Evolutionary conservation across 2,797 vertebrate genomes (phyloP).

Genomic region (Anas georgica): DNA sequence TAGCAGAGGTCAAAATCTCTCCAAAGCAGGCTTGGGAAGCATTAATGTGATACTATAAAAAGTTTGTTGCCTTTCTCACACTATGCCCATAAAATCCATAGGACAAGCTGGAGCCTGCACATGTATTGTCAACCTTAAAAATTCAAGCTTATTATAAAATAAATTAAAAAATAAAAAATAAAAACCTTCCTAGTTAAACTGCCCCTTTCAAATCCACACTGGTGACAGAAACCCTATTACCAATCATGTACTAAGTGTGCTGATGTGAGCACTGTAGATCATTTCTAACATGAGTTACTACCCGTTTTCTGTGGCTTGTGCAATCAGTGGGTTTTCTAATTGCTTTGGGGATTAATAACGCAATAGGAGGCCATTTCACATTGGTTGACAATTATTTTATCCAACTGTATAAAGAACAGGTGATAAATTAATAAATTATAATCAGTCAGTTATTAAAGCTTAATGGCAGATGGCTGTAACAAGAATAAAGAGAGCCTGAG

Average conservation of each 20-base stretch:
- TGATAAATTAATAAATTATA: conserved; percentile 78
- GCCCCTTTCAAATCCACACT: conserved; percentile 14
- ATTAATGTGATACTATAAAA: background rate
- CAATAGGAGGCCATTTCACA: conserved; percentile 62
- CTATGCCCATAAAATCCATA: background rate
- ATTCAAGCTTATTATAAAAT: background rate
- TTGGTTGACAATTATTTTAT: conserved; percentile 66
- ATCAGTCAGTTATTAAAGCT: conserved; percentile 64
- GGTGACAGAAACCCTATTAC: background rate
- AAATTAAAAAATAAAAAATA: conserved; percentile 31
- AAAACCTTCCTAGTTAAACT: conserved; percentile 14
- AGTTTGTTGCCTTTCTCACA: background rate
- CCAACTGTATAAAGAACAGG: conserved; percentile 67
- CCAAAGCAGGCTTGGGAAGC: background rate
- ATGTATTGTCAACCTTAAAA: background rate
- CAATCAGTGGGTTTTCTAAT: conserved; percentile 70
- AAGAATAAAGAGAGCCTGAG: conserved; percentile 44
- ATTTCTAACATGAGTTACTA: conserved; percentile 43
- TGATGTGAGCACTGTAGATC: background rate
- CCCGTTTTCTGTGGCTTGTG: conserved; percentile 30
- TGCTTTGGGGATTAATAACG: conserved; percentile 72
- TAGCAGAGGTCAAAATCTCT: background rate
- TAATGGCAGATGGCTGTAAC: conserved; percentile 63
- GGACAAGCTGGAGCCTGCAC: background rate
- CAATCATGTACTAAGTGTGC: background rate